Conservation (phyloP, 2,888 invertebrate species). For the Diloba caeruleocephala region DNA sequence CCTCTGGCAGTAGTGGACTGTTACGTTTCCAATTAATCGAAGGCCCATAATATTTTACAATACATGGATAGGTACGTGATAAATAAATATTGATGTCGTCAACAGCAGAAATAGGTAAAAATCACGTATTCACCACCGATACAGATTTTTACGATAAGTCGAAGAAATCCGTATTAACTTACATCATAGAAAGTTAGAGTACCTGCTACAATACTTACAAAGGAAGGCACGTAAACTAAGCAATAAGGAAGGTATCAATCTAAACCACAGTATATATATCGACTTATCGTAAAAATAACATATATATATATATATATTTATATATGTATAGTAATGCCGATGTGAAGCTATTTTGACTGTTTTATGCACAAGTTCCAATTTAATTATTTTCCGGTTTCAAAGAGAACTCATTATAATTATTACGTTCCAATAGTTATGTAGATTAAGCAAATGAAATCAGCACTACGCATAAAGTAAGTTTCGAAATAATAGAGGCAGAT, state of each 20-base stretch:
- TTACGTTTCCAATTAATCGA: too few species aligned
- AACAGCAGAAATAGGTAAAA: slow-evolving; percentile 17
- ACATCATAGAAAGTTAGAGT: slow-evolving; percentile 51
- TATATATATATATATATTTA: too few species aligned
- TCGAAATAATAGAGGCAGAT: slow-evolving; percentile 24
- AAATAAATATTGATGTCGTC: slow-evolving; percentile 8
- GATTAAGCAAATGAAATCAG: slow-evolving; percentile 17
- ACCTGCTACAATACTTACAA: slow-evolving; percentile 43
- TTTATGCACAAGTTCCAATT: background rate
- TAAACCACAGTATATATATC: slow-evolving; percentile 13
- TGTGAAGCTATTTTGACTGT: slow-evolving; percentile 9
- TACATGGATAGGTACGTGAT: background rate
- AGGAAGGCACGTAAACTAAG: slow-evolving; percentile 36
- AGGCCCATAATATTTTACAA: too few species aligned
- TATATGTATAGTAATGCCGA: slow-evolving; percentile 18
- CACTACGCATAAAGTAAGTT: slow-evolving; percentile 14
- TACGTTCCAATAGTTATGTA: background rate
- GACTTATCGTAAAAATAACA: too few species aligned
- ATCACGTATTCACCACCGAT: slow-evolving; percentile 39
- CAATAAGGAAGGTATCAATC: slow-evolving; percentile 51
- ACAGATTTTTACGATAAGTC: slow-evolving; percentile 49
- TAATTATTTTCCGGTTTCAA: background rate
- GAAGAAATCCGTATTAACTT: slow-evolving; percentile 46
- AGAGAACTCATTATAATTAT: background rate
- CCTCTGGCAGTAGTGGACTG: too few species aligned